Base-by-base conservation (phyloP, 2,888 invertebrate species). In the Meteorus colon region DNA sequence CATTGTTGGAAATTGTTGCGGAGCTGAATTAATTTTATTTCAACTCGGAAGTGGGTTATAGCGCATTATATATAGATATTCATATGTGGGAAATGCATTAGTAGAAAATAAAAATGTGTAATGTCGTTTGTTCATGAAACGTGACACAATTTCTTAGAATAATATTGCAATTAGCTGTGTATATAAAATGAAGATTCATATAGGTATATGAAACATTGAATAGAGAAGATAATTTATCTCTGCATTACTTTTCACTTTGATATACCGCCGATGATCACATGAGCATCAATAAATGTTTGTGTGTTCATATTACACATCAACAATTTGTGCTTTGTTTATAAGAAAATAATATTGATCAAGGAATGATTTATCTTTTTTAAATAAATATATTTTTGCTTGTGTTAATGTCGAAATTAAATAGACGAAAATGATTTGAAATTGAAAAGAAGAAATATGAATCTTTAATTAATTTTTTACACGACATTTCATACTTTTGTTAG, bases 81-180 rank as follows among this genome's bases (percentile, higher is more conserved):
- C 4, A 67, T n/a, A 8, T 8, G 27, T 31, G 34, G 27, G 10
- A 27, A 3, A 48, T 27, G 6, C 14, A 72, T 60, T 41, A 60
- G 41, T 19, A 27, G 8, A 55, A 55, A 55, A 24, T 24, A 55
- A 55, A 55, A 55, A 19, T 19, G 16, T 48, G 16, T 4, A 6
- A 6, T 1, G 48, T 19, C 10, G 16, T 31, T 62, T 19, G 51
- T 63, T 62, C 63, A 63, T 72, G 48, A 51, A 68, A 63, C 27
- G 65, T 73, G 66, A 72, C 63, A 67, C 37, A 63, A 76, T 74
- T 73, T 74, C 48, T 37, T 29, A n/a, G 14, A 55, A 55, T 63
- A 34, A 72, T 63, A 62, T 62, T 45, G 60, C 19, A 29, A 62
- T 62, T 72, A 72, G 60, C 60, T 37, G 10, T 55, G 29, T 31